Evolutionary conservation across 2,797 vertebrate species (phyloP).

Genomic region (Pseudochaenichthys georgianus): DNA sequence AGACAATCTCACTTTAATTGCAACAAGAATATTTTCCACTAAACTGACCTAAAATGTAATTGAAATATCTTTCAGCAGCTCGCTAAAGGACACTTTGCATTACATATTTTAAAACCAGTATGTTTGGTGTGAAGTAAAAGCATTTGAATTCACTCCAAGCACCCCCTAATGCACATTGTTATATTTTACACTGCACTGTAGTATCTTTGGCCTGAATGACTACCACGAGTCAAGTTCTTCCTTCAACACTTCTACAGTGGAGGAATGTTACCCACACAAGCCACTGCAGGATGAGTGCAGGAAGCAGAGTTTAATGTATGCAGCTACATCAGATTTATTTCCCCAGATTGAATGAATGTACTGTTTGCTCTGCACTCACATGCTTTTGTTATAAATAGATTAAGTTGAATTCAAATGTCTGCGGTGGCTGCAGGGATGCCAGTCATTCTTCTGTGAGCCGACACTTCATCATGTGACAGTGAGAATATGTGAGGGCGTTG

Average conservation of each 20-base stretch:
- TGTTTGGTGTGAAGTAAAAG: not conserved
- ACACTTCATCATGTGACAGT: constrained; percentile 11
- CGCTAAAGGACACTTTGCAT: no score
- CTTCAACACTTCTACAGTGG: not conserved
- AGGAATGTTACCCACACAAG: constrained; percentile 33
- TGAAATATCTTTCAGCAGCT: not conserved
- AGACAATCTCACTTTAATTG: not conserved
- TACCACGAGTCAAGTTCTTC: constrained; percentile 8
- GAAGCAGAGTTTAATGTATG: constrained; percentile 17
- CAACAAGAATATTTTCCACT: not conserved
- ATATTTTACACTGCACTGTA: not conserved
- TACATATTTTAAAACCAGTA: no score
- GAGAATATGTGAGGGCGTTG: not conserved
- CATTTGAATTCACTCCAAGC: not conserved
- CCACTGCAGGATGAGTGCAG: constrained; percentile 12
- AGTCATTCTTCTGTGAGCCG: constrained; percentile 23
- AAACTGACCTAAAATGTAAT: not conserved
- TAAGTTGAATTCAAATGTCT: constrained; percentile 50
- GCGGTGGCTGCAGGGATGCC: constrained; percentile 32
- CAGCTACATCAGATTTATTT: not conserved
- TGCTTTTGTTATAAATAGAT: no score
- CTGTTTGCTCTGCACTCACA: constrained; percentile 25
- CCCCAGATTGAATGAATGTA: constrained; percentile 21
- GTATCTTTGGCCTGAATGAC: constrained; percentile 5
- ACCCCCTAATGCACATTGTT: constrained; percentile 15